A percentile compares a stretch with the other conserved stretches of the same genome.
phyloP scores from a whole-genome alignment of 1,140 invertebrate species.

The Aphelinus atriplicis region DNA sequence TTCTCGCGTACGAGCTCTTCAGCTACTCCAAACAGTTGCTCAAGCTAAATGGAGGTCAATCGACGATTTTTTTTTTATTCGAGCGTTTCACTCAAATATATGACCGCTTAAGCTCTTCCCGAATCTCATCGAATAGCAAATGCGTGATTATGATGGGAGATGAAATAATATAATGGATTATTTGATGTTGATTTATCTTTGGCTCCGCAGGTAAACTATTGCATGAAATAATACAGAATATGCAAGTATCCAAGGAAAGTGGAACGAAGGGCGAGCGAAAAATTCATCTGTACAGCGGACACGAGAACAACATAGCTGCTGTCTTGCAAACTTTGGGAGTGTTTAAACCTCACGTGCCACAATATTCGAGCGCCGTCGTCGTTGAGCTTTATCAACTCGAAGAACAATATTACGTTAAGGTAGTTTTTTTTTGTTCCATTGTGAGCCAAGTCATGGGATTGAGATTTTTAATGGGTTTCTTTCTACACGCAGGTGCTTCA shows the following conservation, averaged over 20 bases:
- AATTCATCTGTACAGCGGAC: conserved; percentile 71
- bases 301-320: conserved; percentile 77
- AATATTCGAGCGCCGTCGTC: conserved; percentile 65
- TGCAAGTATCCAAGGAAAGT: conserved; percentile 40
- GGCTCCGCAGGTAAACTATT: conserved; percentile 56
- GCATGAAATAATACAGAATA: conserved; percentile 66
- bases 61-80: too few species aligned
- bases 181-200: too few species aligned
- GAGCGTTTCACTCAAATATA: too few species aligned
- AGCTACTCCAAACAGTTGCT: conserved; percentile 55
- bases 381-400: conserved; percentile 51
- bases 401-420: conserved; percentile 44
- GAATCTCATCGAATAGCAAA: too few species aligned
- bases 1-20: conserved; percentile 61
- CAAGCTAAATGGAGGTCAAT: conserved; percentile 36
- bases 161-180: too few species aligned
- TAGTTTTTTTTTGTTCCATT: conserved; percentile 14
- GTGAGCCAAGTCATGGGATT: too few species aligned
- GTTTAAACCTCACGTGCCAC: conserved; percentile 70
- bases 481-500: conserved; percentile 31
- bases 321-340: conserved; percentile 72
- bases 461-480: too few species aligned
- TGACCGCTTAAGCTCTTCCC: too few species aligned
- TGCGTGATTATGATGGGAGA: too few species aligned
- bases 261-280: conserved; percentile 51